Evolutionary conservation across 2,113 vertebrate genomes (phyloP).

Genomic region (Etia nguti): DNA sequence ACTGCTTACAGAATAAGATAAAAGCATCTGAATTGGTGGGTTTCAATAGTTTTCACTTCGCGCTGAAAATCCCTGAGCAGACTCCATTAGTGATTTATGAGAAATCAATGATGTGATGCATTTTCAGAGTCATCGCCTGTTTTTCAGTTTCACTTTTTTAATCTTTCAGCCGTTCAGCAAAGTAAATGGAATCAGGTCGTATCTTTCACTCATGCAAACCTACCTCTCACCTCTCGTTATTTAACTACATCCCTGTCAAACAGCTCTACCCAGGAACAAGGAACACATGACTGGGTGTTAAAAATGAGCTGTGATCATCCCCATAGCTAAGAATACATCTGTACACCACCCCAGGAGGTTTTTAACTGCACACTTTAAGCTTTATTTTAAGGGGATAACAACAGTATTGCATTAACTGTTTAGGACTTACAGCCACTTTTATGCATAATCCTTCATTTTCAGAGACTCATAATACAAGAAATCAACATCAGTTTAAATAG

Average conservation of each 20-base stretch:
- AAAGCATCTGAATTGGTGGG: constrained; percentile 16
- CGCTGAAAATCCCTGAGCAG: neutral
- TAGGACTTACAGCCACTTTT: neutral
- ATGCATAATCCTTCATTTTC: neutral
- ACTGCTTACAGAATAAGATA: neutral
- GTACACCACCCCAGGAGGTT: neutral
- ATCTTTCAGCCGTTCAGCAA: neutral
- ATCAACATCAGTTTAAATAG: neutral
- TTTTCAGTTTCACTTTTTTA: neutral
- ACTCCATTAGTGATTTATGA: constrained; percentile 33
- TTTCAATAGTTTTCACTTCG: constrained; percentile 23
- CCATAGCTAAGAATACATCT: neutral
- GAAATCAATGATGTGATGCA: neutral
- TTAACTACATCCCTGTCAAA: neutral
- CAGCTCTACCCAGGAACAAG: neutral
- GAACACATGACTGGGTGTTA: neutral
- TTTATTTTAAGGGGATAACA: neutral
- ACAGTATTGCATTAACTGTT: neutral
- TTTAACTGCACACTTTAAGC: neutral
- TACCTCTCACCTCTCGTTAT: neutral
- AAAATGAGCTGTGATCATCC: neutral
- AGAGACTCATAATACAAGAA: neutral
- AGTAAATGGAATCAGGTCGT: neutral
- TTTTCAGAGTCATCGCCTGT: neutral
- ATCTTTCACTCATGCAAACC: neutral